Conservation (phyloP, 2,113 vertebrate species). For the Gasterosteus aculeatus region DNA sequence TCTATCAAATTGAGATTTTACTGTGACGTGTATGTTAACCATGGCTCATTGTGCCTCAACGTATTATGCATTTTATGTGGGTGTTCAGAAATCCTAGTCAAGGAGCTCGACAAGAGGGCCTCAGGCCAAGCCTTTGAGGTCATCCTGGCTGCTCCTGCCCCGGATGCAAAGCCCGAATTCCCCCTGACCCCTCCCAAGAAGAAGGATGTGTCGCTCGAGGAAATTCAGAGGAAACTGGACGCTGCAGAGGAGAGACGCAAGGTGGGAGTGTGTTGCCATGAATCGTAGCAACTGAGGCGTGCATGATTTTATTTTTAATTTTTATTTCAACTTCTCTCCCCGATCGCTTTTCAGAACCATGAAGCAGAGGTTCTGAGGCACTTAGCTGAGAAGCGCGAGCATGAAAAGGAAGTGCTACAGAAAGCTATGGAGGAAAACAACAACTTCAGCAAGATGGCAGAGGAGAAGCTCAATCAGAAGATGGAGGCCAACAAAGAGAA, state of each 20-base stretch:
- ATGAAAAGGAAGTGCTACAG: slow-evolving; percentile 95
- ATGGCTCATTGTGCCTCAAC: background rate
- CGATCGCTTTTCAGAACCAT: slow-evolving; percentile 82
- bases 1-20: background rate
- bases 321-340: background rate
- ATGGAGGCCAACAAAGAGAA: slow-evolving; percentile 99
- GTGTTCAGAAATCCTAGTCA: slow-evolving; percentile 90
- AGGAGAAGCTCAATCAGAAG: slow-evolving; percentile 97
- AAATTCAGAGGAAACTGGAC: slow-evolving; percentile 96
- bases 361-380: slow-evolving; percentile 97
- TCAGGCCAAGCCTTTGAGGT: slow-evolving; percentile 98
- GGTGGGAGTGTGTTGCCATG: slow-evolving; percentile 71
- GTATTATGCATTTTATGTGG: background rate
- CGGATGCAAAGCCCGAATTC: slow-evolving; percentile 89
- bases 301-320: too few species aligned
- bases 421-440: slow-evolving; percentile 97
- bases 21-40: background rate
- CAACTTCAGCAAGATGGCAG: slow-evolving; percentile 98
- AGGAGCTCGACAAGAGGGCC: slow-evolving; percentile 95
- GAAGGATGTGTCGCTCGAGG: slow-evolving; percentile 95
- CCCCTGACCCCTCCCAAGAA: slow-evolving; percentile 93
- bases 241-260: slow-evolving; percentile 97
- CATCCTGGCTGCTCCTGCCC: slow-evolving; percentile 85
- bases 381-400: slow-evolving; percentile 95
- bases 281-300: too few species aligned